These are phyloP conservation scores for Boulengeromyrus knoepffleri DNA, from an alignment of 2,113 vertebrate species.

Conservation along the genomic window DNA sequence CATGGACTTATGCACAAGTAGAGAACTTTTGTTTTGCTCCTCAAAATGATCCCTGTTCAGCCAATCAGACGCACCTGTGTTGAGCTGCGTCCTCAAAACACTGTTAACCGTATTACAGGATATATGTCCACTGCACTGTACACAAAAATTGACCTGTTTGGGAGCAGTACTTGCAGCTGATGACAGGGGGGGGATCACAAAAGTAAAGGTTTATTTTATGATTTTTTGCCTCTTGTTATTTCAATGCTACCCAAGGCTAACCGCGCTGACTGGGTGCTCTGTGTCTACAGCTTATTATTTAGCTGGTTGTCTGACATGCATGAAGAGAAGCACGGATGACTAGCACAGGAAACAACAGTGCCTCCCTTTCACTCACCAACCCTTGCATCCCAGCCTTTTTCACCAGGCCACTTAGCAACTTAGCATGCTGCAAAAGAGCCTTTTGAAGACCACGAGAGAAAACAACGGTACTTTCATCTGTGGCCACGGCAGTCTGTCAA, in stretches of 20 bases:
- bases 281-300: not conserved
- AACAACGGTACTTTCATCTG: not conserved
- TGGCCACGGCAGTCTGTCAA: not conserved
- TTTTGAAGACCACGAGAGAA: not conserved
- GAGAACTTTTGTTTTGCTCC: not conserved
- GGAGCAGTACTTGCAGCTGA: not conserved
- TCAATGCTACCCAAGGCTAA: not conserved
- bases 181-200: not conserved
- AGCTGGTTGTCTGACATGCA: not conserved
- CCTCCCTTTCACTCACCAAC: not conserved
- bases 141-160: not conserved
- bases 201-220: not conserved
- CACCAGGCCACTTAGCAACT: not conserved
- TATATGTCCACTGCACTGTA: slow-evolving; percentile 15
- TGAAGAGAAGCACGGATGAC: not conserved
- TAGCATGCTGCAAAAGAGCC: not conserved
- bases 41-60: not conserved
- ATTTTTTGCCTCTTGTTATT: not conserved
- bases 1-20: not conserved
- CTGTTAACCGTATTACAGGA: slow-evolving; percentile 16
- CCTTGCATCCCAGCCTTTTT: not conserved
- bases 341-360: not conserved
- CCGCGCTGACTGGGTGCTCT: not conserved
- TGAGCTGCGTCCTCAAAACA: not conserved
- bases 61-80: slow-evolving; percentile 8